A percentile compares a stretch with the other conserved stretches of the same genome.
Conservation (phyloP, 2,113 vertebrate species). For the Galbula dea region DNA sequence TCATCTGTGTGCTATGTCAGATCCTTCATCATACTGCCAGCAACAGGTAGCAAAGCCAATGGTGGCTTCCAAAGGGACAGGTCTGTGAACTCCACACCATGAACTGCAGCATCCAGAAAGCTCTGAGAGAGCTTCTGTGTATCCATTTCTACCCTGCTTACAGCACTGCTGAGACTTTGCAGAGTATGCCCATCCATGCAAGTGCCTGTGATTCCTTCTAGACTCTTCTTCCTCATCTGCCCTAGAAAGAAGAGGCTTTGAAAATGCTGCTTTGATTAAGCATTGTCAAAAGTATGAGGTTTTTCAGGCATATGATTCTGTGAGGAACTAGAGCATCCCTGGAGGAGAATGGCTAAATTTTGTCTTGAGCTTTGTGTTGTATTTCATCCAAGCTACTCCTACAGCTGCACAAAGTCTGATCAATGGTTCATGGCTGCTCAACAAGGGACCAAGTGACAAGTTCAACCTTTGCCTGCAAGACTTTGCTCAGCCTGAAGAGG, state of each 20-base stretch:
- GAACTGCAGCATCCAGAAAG: background rate
- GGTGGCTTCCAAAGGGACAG: background rate
- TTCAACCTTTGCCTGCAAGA: background rate
- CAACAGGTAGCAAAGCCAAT: background rate
- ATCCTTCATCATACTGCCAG: background rate
- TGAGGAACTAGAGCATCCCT: background rate
- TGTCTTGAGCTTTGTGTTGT: background rate
- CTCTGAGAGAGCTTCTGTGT: background rate
- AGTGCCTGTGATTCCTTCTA: background rate
- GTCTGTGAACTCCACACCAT: too few relatives aligned
- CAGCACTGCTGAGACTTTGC: background rate
- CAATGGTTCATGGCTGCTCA: background rate
- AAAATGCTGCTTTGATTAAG: background rate
- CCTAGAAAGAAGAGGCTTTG: background rate
- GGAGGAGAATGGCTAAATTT: background rate
- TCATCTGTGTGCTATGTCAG: background rate
- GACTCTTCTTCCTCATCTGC: background rate
- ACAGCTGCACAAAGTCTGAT: background rate
- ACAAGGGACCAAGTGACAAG: background rate
- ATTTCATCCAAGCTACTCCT: background rate
- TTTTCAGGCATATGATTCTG: background rate
- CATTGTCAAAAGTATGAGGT: background rate
- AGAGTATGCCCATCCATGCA: too few relatives aligned
- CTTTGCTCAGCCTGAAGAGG: background rate
- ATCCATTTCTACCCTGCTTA: rapidly evolving